Base-by-base conservation (phyloP, 1,140 invertebrate genomes). In the Pseudomyrmex sp. region DNA sequence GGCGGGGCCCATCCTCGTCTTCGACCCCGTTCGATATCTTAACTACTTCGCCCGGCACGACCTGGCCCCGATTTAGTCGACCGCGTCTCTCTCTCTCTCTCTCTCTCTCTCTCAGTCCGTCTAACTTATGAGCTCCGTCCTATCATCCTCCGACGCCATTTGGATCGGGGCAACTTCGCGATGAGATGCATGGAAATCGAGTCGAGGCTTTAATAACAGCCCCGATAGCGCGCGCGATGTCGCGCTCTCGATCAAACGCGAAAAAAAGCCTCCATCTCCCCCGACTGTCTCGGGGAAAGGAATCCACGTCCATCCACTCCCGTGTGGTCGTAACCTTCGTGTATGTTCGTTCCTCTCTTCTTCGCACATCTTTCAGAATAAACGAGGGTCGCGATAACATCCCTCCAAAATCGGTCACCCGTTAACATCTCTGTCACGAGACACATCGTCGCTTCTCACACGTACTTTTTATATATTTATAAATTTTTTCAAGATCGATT, bases 131-230 rank as follows among this genome's bases (percentile, higher is more conserved):
- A 80, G 8, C 66, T 8, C 66, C 23, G 72, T 80, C 76, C 76
- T 70, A 80, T 80, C 76, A 80, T 72, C 66, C 76, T 35, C 65
- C 54, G 44, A 72, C 54, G 54, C 76, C 65, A 80, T 80, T 80
- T 80, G 76, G 66, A 80, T n/a, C 54, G 54, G 35, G 35, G 44
- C 54, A 80, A 72, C 54, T 80, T 72, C 66, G 46, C 76, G 54
- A 80, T 80, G 76, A 80, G 76, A 72, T 80, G 76, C 76, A 80
- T 72, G 13, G 12, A 80, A 70, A 80, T 72, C 44, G 54, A 80
- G 44, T n/a, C 65, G 50, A 58, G 52, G 66, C 56, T 70, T 80
- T 80, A 80, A 80, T 80, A 80, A 80, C 66, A 72, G 35, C 35
- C 12, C 66, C 59, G 76, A 80, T 70, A 80, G 76, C 65, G 48